These are phyloP conservation scores for Conus betulinus DNA, from an alignment of 1,140 invertebrate genomes.

Conservation along the genomic window DNA sequence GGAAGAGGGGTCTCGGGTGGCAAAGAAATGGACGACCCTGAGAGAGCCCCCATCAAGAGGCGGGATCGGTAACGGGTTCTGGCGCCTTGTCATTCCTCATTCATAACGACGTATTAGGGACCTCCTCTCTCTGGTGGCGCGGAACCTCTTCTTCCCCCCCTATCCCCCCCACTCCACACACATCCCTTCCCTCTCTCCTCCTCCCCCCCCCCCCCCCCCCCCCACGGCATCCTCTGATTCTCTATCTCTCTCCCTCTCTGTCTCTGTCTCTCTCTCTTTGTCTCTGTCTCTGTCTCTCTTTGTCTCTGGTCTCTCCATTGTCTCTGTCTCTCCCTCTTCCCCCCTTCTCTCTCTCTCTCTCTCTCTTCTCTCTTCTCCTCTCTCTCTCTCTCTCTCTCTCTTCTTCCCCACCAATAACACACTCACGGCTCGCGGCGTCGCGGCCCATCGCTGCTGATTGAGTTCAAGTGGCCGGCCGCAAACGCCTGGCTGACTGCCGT, in stretches of 20 bases:
- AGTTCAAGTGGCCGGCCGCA: constrained; percentile 14
- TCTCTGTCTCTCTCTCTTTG: neutral
- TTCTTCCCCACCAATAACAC: neutral
- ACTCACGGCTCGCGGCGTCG: constrained; percentile 21
- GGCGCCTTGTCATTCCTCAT: neutral
- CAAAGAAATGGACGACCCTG: neutral
- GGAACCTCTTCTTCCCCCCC: no score
- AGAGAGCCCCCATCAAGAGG: neutral
- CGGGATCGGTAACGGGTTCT: neutral
- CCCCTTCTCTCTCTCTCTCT: neutral
- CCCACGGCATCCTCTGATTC: neutral
- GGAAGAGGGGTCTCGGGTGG: neutral
- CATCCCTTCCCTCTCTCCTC: no score
- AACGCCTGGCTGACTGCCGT: neutral
- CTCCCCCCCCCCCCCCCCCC: no score
- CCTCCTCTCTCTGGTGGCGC: no score
- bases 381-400: neutral
- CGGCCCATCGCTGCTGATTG: constrained; percentile 16
- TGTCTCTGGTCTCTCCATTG: no score
- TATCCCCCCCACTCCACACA: no score
- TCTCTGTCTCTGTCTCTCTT: neutral
- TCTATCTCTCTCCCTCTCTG: neutral
- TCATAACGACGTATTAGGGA: neutral
- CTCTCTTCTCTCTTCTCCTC: neutral
- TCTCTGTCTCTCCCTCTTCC: no score